Base-by-base conservation (phyloP, 2,113 vertebrate genomes). In the Tragelaphus strepsiceros region DNA sequence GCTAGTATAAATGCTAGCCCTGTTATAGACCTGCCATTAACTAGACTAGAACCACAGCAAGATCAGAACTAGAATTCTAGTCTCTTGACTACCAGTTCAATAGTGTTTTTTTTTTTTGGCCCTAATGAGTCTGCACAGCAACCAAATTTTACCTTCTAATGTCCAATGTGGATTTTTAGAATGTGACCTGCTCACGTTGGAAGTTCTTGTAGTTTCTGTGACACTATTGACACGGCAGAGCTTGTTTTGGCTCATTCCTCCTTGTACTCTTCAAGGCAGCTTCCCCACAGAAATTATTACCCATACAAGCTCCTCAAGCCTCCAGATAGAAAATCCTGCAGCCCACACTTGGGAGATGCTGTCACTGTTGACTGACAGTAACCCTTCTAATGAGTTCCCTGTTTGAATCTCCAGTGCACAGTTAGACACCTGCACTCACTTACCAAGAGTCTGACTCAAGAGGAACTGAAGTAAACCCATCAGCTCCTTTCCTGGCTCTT, bases 41-140 rank as follows among this genome's bases (percentile, higher is more conserved):
- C 56, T 93, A 80, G 22, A 91, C 51, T 91, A 85, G 83, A 92
- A 94, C 71, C 94, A 83, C 32, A 56, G 61, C 24, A 93, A 87
- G 43, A 32, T 95, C n/a, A 93, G 46, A 95, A 67, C 43, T 61
- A 89, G 78, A 93, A 96, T 59, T 95, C 56, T 59, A n/a, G 54
- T 64, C 43, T 49, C 17, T 88, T 95, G 51, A 84, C 26, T 53
- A 89, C 22, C 19, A 54, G 58, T 58, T 84, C 26, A 67, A 91
- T 24, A 62, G 28, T 74, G 7, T 62, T 86, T 9, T 59, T 62
- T 61, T 86, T 62, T 62, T 62, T 61, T 93, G 24, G 49, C 30
- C 43, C 67, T 59, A 83, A 3, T 53, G 56, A 96, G 26, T 62
- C 54, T 81, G 16, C 61, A 56, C 13, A 43, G 51, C 54, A 54